These are phyloP conservation scores for Pongo pygmaeus DNA, from an alignment of 2,113 vertebrate species.

Conservation along the genomic window DNA sequence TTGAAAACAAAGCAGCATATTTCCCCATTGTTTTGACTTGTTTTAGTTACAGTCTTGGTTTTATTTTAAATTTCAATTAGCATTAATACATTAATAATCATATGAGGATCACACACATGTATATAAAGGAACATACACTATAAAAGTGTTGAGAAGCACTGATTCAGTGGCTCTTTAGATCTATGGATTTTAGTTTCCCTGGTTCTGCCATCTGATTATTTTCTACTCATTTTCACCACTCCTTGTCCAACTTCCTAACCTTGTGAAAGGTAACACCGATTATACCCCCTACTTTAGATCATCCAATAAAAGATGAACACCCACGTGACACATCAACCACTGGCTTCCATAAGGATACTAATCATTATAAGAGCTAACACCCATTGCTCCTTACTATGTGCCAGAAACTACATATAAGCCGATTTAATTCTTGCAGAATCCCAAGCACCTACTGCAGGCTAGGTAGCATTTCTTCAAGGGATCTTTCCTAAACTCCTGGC, in stretches of 20 bases:
- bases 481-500: background rate
- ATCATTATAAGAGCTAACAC: background rate
- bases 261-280: background rate
- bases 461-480: background rate
- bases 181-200: background rate
- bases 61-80: constrained; percentile 14
- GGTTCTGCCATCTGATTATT: background rate
- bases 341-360: background rate
- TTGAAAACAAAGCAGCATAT: background rate
- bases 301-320: background rate
- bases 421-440: background rate
- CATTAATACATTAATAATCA: background rate
- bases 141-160: background rate
- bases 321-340: background rate
- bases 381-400: background rate
- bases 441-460: background rate
- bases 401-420: background rate
- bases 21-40: background rate
- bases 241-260: background rate
- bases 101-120: background rate
- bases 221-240: background rate
- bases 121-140: background rate
- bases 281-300: background rate
- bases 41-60: background rate
- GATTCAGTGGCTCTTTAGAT: background rate